Evolutionary conservation across 1,140 invertebrate species (phyloP).

Genomic region (Temnothorax longispinosus): DNA sequence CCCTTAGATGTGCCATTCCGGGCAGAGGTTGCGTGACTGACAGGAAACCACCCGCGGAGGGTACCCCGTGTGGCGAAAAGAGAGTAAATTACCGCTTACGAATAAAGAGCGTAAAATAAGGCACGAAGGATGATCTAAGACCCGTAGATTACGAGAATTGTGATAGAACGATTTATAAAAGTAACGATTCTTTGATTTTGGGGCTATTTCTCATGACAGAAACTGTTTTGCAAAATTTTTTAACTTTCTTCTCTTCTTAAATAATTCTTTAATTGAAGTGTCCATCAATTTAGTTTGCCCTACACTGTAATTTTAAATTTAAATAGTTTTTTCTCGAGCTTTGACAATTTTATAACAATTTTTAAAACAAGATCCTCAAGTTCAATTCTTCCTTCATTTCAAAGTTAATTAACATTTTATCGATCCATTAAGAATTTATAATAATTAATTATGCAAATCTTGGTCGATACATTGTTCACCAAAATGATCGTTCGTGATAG

Average conservation of each 20-base stretch:
- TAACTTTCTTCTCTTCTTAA: not conserved
- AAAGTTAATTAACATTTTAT: not conserved
- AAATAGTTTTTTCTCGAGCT: not conserved
- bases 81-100: slow-evolving; percentile 72
- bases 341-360: not conserved
- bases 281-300: not conserved
- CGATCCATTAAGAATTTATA: not conserved
- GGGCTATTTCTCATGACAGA: not conserved
- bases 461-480: not conserved
- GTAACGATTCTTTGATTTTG: not conserved
- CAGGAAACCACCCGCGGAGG: slow-evolving; percentile 87
- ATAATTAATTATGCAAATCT: not conserved
- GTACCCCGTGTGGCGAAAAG: slow-evolving; percentile 87
- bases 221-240: not conserved
- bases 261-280: not conserved
- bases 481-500: not conserved
- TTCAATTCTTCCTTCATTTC: not conserved
- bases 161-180: not conserved
- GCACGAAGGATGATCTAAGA: slow-evolving; percentile 2
- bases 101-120: slow-evolving; percentile 37
- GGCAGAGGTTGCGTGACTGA: slow-evolving; percentile 83
- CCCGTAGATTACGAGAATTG: not conserved
- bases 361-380: not conserved
- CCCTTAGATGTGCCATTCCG: slow-evolving; percentile 86
- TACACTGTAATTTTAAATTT: not conserved